Base-by-base conservation (phyloP, 2,113 vertebrate species). In the Lepisosteus osseus region DNA sequence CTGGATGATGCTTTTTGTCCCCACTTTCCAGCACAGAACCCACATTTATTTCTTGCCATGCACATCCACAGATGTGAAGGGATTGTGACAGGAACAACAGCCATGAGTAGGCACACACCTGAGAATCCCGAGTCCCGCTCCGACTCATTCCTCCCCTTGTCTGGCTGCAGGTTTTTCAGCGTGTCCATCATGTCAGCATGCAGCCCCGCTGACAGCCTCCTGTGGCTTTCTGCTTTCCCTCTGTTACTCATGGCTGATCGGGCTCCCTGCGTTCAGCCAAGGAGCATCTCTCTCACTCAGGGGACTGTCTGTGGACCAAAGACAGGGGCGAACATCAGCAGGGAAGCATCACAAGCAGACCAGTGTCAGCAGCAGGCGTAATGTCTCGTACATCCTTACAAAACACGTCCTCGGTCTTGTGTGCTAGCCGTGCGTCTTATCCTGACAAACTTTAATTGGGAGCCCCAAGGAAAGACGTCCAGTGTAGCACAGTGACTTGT, bases 71-170 rank as follows among this genome's bases (percentile, higher is more conserved):
- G 29, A 29, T 29, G 29, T 29, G 29, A 29, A 29, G 29, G 29
- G 29, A 29, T 29, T 2, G 2, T 29, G 29, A 29, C 29, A 29
- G 29, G 29, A 29, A 29, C 29, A 2, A 29, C 29, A 29, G 29
- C 29, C 29, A 29, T 29, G 29, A 29, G 29, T 1, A 29, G 29
- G 29, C 29, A 29, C 29, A 29, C 29, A 98, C 94, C 95, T 94
- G 94, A 97, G 78, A 95, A 95, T 81, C 94, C 94, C 0, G 95
- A 96, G 83, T 96, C 94, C 82, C 91, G 93, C 83, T 95, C 95
- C 67, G 92, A 88, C 73, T 95, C 94, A 45, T 78, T 64, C 71
- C 78, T 87, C 4, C 80, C 6, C 6, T 12, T 41, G 17, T 12
- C 8, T 4, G 62, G 17, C 9, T 64, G 62, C 41, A 82, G 44